phyloP scores from a whole-genome alignment of 2,888 invertebrate species.

The Trichogramma dendrolimi region DNA sequence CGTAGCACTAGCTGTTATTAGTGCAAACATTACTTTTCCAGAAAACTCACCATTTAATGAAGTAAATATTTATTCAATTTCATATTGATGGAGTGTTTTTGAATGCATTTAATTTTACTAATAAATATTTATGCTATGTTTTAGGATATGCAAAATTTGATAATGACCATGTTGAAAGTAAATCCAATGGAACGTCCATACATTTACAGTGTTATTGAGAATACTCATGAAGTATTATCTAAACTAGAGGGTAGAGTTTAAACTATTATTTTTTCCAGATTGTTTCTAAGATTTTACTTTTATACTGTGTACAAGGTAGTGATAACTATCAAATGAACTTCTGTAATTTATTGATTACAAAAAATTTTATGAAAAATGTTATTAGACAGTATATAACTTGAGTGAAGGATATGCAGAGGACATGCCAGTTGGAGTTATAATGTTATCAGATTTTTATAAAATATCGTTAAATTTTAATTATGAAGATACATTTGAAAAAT shows the following conservation, averaged over 20 bases:
- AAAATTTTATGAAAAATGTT: too few relatives aligned
- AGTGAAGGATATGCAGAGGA: too few relatives aligned
- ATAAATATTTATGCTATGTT: constrained; percentile 38
- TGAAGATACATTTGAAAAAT: too few relatives aligned
- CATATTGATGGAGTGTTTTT: too few relatives aligned
- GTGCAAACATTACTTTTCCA: constrained; percentile 70
- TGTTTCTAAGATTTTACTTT: constrained; percentile 5
- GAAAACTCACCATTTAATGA: constrained; percentile 63
- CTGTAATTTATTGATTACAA: too few relatives aligned
- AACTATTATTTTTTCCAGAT: constrained; percentile 23
- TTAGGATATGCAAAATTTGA: constrained; percentile 67
- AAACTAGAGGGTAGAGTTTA: constrained; percentile 60
- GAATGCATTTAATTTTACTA: too few relatives aligned
- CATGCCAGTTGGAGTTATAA: too few relatives aligned
- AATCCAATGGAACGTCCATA: constrained; percentile 74
- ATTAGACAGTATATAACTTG: too few relatives aligned
- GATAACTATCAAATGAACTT: too few relatives aligned
- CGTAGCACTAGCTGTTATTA: constrained; percentile 78
- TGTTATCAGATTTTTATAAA: too few relatives aligned
- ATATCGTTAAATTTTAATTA: too few relatives aligned
- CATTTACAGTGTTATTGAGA: constrained; percentile 67
- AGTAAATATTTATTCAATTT: constrained; percentile 43
- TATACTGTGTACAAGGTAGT: not conserved
- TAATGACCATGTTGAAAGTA: constrained; percentile 68
- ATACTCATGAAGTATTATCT: constrained; percentile 58